Evolutionary conservation across 2,888 invertebrate genomes (phyloP), one percentile per base, ranked within the genome.

Genomic region (Lasioglossum morio): DNA sequence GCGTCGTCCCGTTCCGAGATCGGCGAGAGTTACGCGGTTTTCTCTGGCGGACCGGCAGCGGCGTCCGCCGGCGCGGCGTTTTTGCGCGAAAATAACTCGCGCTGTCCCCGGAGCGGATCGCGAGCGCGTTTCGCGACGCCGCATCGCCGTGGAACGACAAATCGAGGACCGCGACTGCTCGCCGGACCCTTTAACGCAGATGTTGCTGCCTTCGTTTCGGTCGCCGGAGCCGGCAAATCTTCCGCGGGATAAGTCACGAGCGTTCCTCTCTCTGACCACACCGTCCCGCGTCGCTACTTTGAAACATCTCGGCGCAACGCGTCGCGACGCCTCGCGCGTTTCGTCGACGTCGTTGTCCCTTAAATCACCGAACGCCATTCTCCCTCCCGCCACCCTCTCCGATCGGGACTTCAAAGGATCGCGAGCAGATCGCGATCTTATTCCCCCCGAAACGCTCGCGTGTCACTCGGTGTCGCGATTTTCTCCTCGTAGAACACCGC

Each of bases 1-100:
- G 91, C 90, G 92, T 92, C 91, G 92, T 89, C 91, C 87, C 85
- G 86, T 87, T 89, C 86, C 86, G 85, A 89, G 89, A 90, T 92
- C 89, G 92, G 91, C 92, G 92, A 92, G 92, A 92, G 92, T 92
- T 86, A 92, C 89, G 90, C 87, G 88, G 78, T 88, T 91, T 89
- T 90, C 87, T 89, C 86, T 87, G 82, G 87, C 79, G 87, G 94
- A 93, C 88, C 94, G 84, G 81, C 91, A 84, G 75, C 88, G 81
- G 53, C 53, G 53, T 23, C 23, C 10, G 23, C 10, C 87, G 86
- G 86, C 77, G 86, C 84, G 30, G 63, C 66, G 90, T 92, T 90
- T 90, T 90, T 90, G 91, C 89, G 86, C 89, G 79, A 92, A 90
- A 91, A 92, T 91, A 91, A 89, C 91, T 92, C 91, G 60, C 60